Evolutionary conservation across 2,797 vertebrate genomes (phyloP), one percentile per base, ranked within the genome.

Genomic region (Prunella strophiata): DNA sequence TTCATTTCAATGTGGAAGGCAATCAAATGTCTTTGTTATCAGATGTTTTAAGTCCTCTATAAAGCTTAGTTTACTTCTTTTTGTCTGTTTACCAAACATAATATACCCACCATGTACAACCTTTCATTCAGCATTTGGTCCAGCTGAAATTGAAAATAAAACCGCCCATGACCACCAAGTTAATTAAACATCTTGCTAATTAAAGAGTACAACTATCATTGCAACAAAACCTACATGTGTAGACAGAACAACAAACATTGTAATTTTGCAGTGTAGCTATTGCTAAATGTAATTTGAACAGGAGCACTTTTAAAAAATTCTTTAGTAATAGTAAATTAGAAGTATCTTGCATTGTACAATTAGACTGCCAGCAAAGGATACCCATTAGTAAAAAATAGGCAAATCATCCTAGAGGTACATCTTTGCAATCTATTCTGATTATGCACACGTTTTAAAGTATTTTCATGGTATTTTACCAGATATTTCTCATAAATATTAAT

Each of bases 401-500:
- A 94, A 86, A 92, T 88, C 67, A 92, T 50, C 63, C 5, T 10
- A 72, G 25, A 81, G 52, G 73, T 89, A 62, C 13, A 84, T 57
- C 52, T 86, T 91, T 47, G 90, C 48, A 63, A 61, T n/a, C 67
- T 74, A 40, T 82, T 92, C 65, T 70, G 74, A 88, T 90, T 71
- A 96, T 58, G 40, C 32, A 85, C 66, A 80, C 11, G 27, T 90
- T 93, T 87, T 77, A 48, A 94, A 77, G 65, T 80, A 89, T 73
- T 94, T 94, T 63, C 42, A 68, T 30, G 15, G 38, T 91, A 94
- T 93, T 96, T 95, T 88, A 81, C n/a, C 21, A 90, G 63, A 13
- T 85, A 87, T 72, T 94, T 85, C 34, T 91, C 5, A 38, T 68
- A 91, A 95, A 95, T 65, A 88, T n/a, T 79, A 74, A 90, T 85